Percentiles rank a stretch among this genome's conserved stretches.
Conservation (phyloP, 2,113 vertebrate species). For the Notechis scutatus region DNA sequence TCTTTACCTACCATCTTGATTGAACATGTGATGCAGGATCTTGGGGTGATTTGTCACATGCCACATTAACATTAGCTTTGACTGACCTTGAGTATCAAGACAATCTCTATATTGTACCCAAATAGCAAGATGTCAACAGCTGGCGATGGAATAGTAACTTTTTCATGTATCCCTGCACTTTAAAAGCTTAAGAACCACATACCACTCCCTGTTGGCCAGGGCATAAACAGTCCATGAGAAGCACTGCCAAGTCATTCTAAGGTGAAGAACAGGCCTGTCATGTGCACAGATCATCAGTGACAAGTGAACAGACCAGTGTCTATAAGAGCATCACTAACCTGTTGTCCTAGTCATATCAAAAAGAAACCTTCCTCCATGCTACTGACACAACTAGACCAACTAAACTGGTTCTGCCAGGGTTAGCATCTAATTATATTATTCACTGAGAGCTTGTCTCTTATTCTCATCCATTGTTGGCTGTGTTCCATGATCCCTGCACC, state of each 20-base stretch:
- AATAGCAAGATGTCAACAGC: background rate
- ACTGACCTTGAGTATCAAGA: background rate
- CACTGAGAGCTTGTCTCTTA: background rate
- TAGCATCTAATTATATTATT: constrained; percentile 27
- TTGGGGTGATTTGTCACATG: background rate
- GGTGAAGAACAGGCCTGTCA: background rate
- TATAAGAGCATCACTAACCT: constrained; percentile 2
- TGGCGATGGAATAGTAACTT: background rate
- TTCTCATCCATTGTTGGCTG: background rate
- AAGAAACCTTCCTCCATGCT: background rate
- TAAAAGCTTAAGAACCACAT: background rate
- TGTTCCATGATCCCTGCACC: constrained; percentile 1
- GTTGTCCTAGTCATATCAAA: constrained; percentile 8
- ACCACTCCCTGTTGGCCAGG: background rate
- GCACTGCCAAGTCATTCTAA: background rate
- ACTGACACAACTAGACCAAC: background rate
- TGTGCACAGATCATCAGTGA: background rate
- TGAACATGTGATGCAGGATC: background rate
- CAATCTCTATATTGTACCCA: background rate
- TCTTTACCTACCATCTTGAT: background rate
- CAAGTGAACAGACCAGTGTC: background rate
- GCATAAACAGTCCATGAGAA: background rate
- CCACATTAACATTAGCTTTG: background rate
- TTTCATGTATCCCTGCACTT: background rate
- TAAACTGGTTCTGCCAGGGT: background rate